Conservation (phyloP, 2,797 vertebrate species). For the Tinamus major region DNA sequence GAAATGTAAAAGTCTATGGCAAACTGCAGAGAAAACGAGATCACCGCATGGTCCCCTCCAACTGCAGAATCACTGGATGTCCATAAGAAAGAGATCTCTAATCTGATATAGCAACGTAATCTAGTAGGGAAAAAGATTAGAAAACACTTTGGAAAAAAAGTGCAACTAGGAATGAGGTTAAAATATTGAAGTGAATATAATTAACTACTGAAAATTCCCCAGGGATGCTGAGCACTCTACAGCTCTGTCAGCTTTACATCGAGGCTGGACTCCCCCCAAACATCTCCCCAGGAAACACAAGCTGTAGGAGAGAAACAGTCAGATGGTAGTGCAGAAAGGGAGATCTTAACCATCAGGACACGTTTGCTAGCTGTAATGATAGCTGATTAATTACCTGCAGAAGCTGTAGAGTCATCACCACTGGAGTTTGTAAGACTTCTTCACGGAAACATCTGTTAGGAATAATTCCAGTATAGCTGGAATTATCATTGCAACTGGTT, state of each 20-base stretch:
- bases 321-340: neutral
- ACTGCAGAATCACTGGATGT: neutral
- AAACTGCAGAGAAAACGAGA: slow-evolving; percentile 27
- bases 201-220: neutral
- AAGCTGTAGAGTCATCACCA: neutral
- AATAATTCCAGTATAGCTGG: neutral
- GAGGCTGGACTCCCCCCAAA: neutral
- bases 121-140: neutral
- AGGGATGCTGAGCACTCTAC: neutral
- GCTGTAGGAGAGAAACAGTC: neutral
- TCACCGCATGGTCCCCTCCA: neutral
- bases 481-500: neutral
- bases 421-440: neutral
- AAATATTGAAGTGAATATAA: neutral
- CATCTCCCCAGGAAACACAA: too few relatives aligned
- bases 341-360: neutral
- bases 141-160: neutral
- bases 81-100: neutral
- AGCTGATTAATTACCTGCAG: neutral
- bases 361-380: neutral
- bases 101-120: neutral
- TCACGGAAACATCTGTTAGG: neutral
- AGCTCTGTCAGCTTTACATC: neutral
- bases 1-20: slow-evolving; percentile 7
- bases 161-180: neutral